Evolutionary conservation across 2,113 vertebrate genomes (phyloP), one percentile per base, ranked within the genome.

Genomic region (Panthera uncia): DNA sequence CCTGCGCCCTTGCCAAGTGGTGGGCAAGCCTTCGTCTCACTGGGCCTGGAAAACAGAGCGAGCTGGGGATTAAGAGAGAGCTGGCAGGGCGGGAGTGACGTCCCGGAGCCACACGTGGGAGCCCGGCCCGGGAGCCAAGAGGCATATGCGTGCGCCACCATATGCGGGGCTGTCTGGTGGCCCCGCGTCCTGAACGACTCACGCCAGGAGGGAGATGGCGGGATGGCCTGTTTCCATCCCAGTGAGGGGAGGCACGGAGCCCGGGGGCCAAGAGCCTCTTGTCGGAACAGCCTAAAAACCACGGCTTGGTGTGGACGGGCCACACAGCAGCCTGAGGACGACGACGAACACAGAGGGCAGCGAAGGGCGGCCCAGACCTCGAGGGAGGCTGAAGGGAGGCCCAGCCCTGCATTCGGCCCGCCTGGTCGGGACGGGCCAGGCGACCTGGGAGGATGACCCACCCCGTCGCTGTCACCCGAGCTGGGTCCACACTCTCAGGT

Each of bases 111-210:
- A 38, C 29, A 3, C 7, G 15, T 3, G 11, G 27, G 71, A 61
- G 90, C 68, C 29, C 48, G 7, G 33, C 52, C 13, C 1, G 0
- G 15, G 27, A 69, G 86, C 95, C 63, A 15, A 36, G 86, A 87
- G 95, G 81, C 98, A 96, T 96, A 81, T 95, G 97, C 5, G 7
- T 0, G 0, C 96, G 0, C 98, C 82, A n/a, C 45, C 45, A 45
- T 9, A 45, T 45, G 45, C 1, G 45, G 45, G 45, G 45, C 45
- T 45, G 45, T 45, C 45, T 45, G 45, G 45, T 45, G 27, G 85
- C 90, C 78, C 89, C 1, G 0, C 25, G 82, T n/a, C 92, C 92
- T 97, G 74, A 95, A 76, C 1, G 19, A 68, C n/a, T 80, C 96
- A 3, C 97, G 29, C 85, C 36, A 1, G 97, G 94, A 80, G 29